Conservation (phyloP, 2,888 invertebrate species). For the Diachrysia chrysitis region DNA sequence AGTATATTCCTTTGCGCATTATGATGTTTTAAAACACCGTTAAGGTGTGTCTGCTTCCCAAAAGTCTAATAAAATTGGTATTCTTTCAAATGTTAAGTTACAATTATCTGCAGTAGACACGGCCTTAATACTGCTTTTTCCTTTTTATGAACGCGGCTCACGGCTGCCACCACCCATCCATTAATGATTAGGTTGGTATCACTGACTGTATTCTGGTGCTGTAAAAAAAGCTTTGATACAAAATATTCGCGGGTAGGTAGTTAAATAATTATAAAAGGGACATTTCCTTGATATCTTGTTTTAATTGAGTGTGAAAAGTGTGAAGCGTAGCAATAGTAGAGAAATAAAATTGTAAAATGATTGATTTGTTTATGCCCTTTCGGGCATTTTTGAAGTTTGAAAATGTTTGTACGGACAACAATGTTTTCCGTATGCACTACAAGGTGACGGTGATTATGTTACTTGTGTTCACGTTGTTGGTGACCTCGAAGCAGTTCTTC, state of each 20-base stretch:
- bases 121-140: too few relatives aligned
- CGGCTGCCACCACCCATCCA: too few relatives aligned
- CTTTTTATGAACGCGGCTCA: too few relatives aligned
- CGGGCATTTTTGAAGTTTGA: conserved; percentile 91
- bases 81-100: too few relatives aligned
- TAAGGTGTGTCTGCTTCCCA: too few relatives aligned
- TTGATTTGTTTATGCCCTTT: conserved; percentile 91
- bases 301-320: not conserved
- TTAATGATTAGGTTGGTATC: too few relatives aligned
- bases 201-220: not conserved
- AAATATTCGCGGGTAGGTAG: conserved; percentile 58
- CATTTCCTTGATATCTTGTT: conserved; percentile 8
- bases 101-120: too few relatives aligned
- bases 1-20: too few relatives aligned
- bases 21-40: too few relatives aligned
- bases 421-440: conserved; percentile 93
- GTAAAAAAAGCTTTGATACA: not conserved
- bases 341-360: conserved; percentile 79
- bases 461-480: conserved; percentile 92
- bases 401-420: conserved; percentile 92
- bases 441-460: conserved; percentile 92
- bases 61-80: too few relatives aligned
- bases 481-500: conserved; percentile 95
- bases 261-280: conserved; percentile 1
- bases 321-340: conserved; percentile 11